Evolutionary conservation across 2,888 invertebrate genomes (phyloP), one percentile per base, ranked within the genome.

Genomic region (Dusona sp.): DNA sequence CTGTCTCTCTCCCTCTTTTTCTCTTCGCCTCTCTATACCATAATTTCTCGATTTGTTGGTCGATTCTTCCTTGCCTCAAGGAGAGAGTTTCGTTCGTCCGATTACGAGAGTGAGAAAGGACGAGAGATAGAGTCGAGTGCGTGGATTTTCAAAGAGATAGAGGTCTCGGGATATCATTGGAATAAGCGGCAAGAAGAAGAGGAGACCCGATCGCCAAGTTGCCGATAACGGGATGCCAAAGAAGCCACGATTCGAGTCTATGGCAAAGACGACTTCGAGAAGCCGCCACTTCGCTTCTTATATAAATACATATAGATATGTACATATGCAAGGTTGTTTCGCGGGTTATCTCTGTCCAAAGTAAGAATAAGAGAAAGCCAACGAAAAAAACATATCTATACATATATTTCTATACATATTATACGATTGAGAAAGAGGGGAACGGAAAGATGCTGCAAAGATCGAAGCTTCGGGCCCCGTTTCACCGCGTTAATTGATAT

Each of bases 161-260:
- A 68, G 61, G 61, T 83, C 77, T 81, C 83, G 84, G 74, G 86
- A 82, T 88, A 89, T 89, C 88, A 85, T 87, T 84, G 83, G 82
- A 82, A 86, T 85, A 68, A 82, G 67, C 54, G 51, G 83, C 83
- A 79, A 68, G 70, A 81, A 85, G 85, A 87, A 72, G 79, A 68
- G 74, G n/a, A 68, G 38, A 25, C 68, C 61, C 89, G 91, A 91
- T 92, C 91, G 89, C 87, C 86, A 88, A 90, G 89, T 84, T 82
- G 84, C 90, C 89, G 93, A 93, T 93, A 93, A 93, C 91, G 88
- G 90, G 89, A 92, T 92, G 90, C 92, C 91, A 82, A 64, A 64
- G 84, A 68, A 74, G 74, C 70, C 64, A 73, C 72, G 78, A 68
- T 78, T 42, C 64, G 61, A 45, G 79, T 77, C 68, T 75, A 77